phyloP scores from a whole-genome alignment of 2,797 vertebrate genomes.

The Mallotus villosus region DNA sequence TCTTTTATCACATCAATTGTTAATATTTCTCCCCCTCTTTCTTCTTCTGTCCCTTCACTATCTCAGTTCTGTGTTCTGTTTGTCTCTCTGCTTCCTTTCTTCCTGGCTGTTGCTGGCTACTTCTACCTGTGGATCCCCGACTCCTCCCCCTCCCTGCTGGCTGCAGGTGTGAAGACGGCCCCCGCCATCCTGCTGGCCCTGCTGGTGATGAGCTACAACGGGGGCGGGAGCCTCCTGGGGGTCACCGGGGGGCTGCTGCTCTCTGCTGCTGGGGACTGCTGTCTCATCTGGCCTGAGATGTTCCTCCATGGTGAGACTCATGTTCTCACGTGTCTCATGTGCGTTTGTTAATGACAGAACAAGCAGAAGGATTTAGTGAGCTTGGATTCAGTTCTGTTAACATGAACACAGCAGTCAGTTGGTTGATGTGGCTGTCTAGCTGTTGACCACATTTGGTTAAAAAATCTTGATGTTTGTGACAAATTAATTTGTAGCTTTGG shows the following conservation, averaged over 20 bases:
- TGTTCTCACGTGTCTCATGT: neutral
- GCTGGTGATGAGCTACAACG: conserved; percentile 63
- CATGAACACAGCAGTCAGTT: neutral
- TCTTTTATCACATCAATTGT: neutral
- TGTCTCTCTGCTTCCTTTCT: conserved; percentile 71
- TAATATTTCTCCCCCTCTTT: neutral
- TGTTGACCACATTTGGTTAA: no score
- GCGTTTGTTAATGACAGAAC: neutral
- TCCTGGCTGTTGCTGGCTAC: conserved; percentile 64
- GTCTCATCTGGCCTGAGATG: conserved; percentile 79
- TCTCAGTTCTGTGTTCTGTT: conserved; percentile 69
- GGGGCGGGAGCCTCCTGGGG: conserved; percentile 59
- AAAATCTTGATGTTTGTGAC: no score
- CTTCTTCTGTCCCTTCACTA: neutral
- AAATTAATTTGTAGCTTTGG: no score
- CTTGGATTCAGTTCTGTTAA: neutral
- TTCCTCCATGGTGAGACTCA: conserved; percentile 69
- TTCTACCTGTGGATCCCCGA: conserved; percentile 79
- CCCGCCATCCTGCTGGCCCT: conserved; percentile 72
- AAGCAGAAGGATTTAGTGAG: neutral
- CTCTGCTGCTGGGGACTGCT: conserved; percentile 79
- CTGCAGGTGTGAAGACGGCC: conserved; percentile 76
- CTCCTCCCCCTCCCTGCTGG: conserved; percentile 55
- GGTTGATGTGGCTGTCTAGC: no score
- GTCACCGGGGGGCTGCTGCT: conserved; percentile 78